Evolutionary conservation across 1,140 invertebrate genomes (phyloP).

Genomic region (Diorhabda carinulata): DNA sequence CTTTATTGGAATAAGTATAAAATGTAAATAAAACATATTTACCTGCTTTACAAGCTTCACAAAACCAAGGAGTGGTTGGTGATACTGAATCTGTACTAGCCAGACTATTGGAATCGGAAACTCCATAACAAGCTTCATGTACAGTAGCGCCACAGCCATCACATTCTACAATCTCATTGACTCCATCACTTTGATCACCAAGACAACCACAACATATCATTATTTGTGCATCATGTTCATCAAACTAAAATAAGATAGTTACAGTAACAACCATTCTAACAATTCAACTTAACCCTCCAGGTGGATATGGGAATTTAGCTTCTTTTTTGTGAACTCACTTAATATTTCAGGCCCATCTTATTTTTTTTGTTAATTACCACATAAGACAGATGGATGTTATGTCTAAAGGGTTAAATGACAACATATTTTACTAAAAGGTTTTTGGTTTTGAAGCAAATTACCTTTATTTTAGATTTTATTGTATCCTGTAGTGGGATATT

Average conservation of each 20-base stretch:
- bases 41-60: constrained; percentile 91
- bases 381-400: too few species aligned
- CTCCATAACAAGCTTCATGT: constrained; percentile 96
- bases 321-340: too few species aligned
- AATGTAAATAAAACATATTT: neutral
- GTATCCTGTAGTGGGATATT: constrained; percentile 55
- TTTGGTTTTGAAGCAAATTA: neutral
- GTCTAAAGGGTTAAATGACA: too few species aligned
- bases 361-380: too few species aligned
- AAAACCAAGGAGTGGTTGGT: constrained; percentile 97
- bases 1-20: too few species aligned
- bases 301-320: too few species aligned
- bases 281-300: neutral
- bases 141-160: constrained; percentile 94
- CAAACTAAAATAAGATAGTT: constrained; percentile 33
- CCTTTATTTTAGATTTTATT: constrained; percentile 27
- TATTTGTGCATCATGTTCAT: constrained; percentile 48
- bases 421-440: too few species aligned
- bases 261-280: too few species aligned
- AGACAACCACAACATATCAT: constrained; percentile 91
- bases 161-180: constrained; percentile 96
- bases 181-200: constrained; percentile 86
- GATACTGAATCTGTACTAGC: constrained; percentile 86
- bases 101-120: constrained; percentile 86
- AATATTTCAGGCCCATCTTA: neutral